Base-by-base conservation (phyloP, 2,888 invertebrate genomes). In the Chrysotoxum bicinctum region DNA sequence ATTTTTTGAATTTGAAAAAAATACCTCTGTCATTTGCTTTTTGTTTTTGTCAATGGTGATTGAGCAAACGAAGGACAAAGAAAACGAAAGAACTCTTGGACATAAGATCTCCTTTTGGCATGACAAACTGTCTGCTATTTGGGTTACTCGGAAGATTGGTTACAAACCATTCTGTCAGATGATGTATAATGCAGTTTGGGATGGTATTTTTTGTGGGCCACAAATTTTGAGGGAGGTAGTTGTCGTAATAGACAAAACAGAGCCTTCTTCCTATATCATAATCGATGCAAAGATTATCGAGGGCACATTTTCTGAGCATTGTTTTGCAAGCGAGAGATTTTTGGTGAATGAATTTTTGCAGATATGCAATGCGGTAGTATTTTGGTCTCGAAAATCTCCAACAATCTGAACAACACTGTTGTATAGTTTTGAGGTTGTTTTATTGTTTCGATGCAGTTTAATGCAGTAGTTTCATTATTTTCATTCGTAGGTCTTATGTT, bases 61-160 rank as follows among this genome's bases (percentile, higher is more conserved):
- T 85, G 80, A 72, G 68, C 66, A 54, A 66, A 54, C 21, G n/a
- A 21, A 69, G 26, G 48, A 10, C 23, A 30, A 26, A n/a, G 7
- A 21, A 37, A 35, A 35, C 14, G 10, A 14, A 32, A 16, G 37
- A 58, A 43, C 21, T n/a, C n/a, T 54, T 60, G 60, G 68, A 37
- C 62, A 64, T 45, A 66, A 77, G 70, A 85, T 76, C 68, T 72
- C 37, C 72, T 76, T 72, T 76, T 85, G 84, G 84, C 80, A 85
- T 85, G 80, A 85, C 80, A 85, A 80, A 80, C 75, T 80, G 80
- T 52, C 80, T 72, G 76, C 80, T 80, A 85, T 85, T 48, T 80
- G 52, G 80, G 84, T 76, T 85, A 84, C 66, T 66, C 69, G 69
- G 64, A 74, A 79, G 69, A 83, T 83, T 83, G 83, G 74, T 83